Evolutionary conservation across 2,113 vertebrate genomes (phyloP), one percentile per base, ranked within the genome.

Genomic region (Amazona vittata): DNA sequence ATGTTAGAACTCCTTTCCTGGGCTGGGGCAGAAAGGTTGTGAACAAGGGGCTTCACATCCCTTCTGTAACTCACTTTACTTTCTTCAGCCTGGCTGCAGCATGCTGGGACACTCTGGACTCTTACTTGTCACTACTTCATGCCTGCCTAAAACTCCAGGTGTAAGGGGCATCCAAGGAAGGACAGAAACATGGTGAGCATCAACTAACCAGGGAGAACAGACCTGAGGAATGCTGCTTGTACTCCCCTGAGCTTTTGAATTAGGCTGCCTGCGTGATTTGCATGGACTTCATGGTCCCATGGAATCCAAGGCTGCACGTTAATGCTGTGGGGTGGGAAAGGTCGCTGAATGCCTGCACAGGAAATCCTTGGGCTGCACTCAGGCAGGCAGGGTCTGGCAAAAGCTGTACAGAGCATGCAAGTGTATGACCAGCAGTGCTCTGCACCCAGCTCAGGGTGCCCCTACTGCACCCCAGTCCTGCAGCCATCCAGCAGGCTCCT

Each of bases 211-310:
- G 13, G 35, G 29, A 80, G 57, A 80, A 59, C 9, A 82, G 22
- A 76, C 15, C 24, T 39, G 62, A 8, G 9, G 76, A 41, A 31
- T 7, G 4, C n/a, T 86, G 4, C 43, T 86, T 69, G 47, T 47
- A 52, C 20, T 77, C 39, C 39, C 14, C 11, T 39, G 10, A 83
- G 63, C 8, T 47, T 83, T 77, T 78, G 22, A 57, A 59, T 70
- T 41, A 67, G 76, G 43, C 46, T 91, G n/a, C 21, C n/a, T 90
- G 33, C 25, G 75, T 65, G 49, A 57, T 83, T 62, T 77, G 9
- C 24, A 83, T 83, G 49, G 50, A 29, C 37, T 65, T 1, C 2
- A 1, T 5, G 5, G 47, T 39, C 15, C 47, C 5, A 0, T 22
- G 47, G 57, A 41, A 89, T 16, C n/a, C 44, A 29, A 80, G 76